Evolutionary conservation across 2,888 invertebrate genomes (phyloP), one percentile per base, ranked within the genome.

Genomic region (Drosophila villosipedis): DNA sequence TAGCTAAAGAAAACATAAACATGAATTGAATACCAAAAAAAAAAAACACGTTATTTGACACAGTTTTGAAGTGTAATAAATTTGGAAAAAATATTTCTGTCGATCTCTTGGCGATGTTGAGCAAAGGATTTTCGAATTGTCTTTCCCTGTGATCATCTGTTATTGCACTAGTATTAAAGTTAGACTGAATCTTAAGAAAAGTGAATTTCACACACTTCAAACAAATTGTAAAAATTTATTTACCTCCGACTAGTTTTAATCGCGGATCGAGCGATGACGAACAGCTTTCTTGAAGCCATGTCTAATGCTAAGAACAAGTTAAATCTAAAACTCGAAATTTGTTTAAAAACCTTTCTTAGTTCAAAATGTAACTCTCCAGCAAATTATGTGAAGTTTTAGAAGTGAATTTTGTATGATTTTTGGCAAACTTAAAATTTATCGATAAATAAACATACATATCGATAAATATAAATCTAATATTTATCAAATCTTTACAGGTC

Each of bases 401-500:
- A 16, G 4, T 6, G 14, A 16, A 14, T 12, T 43, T n/a, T 22
- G n/a, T 47, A 22, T 47, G 4, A 47, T 22, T 47, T 22, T 47
- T 47, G 22, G 14, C 47, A 3, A 22, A 22, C 47, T 22, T 16
- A 22, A 7, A 47, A 47, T 7, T 16, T 22, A 16, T 25, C 22
- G 22, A 47, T 47, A 47, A 16, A 22, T 25, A 22, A 25, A 25
- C 22, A 22, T 16, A 47, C 22, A 25, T 25, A 9, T 16, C 7
- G 22, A 25, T 47, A 25, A 47, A 47, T 47, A 47, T 25, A 9
- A 1, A 39, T 55, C 37, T 79, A 63, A 63, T 62, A n/a, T 4
- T 30, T 63, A 30, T 43, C n/a, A 55, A 61, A 68, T 86, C 79
- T 67, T 67, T 89, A 76, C 81, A 91, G 91, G 83, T 86, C 78